A percentile compares a stretch with the other conserved stretches of the same genome.
These are phyloP conservation scores for Neomorphus geoffroyi DNA, from an alignment of 2,797 vertebrate species.

Conservation along the genomic window DNA sequence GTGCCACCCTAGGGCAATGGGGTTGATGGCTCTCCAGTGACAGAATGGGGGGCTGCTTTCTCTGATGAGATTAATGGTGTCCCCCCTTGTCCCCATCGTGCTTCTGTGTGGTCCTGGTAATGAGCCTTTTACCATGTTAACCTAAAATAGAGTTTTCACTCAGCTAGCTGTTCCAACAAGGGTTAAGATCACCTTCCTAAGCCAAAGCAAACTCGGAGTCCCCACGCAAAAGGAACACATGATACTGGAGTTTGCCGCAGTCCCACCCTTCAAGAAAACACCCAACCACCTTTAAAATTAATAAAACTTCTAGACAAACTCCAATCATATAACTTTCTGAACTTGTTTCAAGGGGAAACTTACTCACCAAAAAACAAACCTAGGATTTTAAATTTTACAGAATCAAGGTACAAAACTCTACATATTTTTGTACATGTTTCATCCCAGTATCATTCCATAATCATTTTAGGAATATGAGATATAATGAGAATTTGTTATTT, in stretches of 20 bases:
- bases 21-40: background rate
- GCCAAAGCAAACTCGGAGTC: background rate
- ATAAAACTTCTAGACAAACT: background rate
- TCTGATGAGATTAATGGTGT: background rate
- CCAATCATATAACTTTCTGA: rapidly evolving
- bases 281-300: background rate
- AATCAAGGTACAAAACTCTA: background rate
- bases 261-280: background rate
- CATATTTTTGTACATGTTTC: background rate
- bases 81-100: no score
- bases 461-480: background rate
- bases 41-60: background rate
- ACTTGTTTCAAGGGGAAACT: background rate
- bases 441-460: background rate
- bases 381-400: background rate
- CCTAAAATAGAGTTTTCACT: background rate
- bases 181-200: background rate
- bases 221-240: background rate
- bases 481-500: no score
- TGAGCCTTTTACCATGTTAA: background rate
- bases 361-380: background rate
- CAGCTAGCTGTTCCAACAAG: background rate
- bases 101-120: background rate
- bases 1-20: background rate
- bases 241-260: background rate